A percentile compares a stretch with the other conserved stretches of the same genome.
phyloP scores from a whole-genome alignment of 2,797 vertebrate species.

The Eulemur mongoz region DNA sequence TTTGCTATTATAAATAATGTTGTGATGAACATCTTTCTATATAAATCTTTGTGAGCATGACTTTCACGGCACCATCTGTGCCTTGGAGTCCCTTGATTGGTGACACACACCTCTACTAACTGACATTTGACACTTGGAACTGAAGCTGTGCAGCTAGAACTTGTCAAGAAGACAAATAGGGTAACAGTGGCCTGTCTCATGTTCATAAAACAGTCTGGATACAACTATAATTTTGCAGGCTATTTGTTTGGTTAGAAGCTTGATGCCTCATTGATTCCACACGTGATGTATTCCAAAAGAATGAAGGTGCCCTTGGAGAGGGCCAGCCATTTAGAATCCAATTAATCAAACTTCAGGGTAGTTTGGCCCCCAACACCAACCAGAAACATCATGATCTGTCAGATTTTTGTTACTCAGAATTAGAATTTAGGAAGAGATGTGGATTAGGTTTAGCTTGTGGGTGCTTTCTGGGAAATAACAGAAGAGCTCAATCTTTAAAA shows the following conservation, averaged over 20 bases:
- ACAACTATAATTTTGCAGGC: constrained; percentile 48
- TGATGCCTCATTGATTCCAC: constrained; percentile 53
- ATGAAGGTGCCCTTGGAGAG: constrained; percentile 58
- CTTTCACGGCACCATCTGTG: constrained; percentile 43
- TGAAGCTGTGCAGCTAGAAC: constrained; percentile 28
- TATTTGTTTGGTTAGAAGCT: constrained; percentile 62
- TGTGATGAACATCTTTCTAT: constrained; percentile 23
- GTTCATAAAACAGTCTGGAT: constrained; percentile 40
- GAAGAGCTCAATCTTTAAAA: background rate
- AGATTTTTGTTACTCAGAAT: background rate
- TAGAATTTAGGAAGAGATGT: background rate
- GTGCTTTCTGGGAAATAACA: background rate
- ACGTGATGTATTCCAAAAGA: background rate
- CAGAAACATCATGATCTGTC: background rate
- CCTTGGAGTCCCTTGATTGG: background rate
- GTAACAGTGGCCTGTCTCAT: constrained; percentile 28
- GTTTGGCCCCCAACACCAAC: background rate
- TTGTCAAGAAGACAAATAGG: constrained; percentile 71
- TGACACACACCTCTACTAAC: constrained; percentile 43
- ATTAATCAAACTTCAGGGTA: constrained; percentile 35
- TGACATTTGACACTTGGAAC: constrained; percentile 43
- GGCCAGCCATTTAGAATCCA: constrained; percentile 15
- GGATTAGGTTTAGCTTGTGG: background rate
- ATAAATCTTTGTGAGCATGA: constrained; percentile 45
- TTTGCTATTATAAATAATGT: constrained; percentile 48